Conservation (phyloP, 1,140 invertebrate species). For the Achatina immaculata region DNA sequence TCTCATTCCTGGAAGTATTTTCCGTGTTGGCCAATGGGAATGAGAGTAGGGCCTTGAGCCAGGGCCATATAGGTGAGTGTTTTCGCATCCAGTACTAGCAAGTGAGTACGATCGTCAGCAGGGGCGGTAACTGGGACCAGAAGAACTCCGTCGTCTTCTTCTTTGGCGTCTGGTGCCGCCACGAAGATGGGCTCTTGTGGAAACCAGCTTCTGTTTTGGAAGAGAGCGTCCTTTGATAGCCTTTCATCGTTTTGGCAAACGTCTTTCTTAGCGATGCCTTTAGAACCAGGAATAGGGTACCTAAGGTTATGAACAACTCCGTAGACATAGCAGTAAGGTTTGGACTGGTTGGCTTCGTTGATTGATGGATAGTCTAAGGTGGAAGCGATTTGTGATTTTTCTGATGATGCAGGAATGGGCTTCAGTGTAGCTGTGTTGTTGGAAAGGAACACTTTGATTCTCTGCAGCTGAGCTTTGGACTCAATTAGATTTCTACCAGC, state of each 20-base stretch:
- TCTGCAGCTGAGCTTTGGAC: neutral
- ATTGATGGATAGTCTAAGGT: neutral
- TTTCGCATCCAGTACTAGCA: neutral
- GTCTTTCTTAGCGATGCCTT: neutral
- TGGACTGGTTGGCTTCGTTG: neutral
- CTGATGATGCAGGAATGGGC: neutral
- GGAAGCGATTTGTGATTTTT: neutral
- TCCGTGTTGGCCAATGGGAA: neutral
- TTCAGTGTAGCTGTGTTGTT: neutral
- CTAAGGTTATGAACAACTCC: neutral
- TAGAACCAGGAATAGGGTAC: too few species aligned
- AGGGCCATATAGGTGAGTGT: neutral
- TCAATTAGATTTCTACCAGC: neutral
- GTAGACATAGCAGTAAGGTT: neutral
- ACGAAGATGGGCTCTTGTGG: neutral
- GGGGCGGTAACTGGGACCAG: neutral
- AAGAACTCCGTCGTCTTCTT: neutral
- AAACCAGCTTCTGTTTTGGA: neutral
- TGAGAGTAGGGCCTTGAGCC: neutral
- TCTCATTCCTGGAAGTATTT: neutral
- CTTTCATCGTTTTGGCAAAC: neutral
- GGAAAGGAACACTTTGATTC: neutral
- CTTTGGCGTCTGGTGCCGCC: neutral
- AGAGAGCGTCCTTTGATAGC: neutral
- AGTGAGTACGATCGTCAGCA: neutral